Conservation (phyloP, 2,797 vertebrate genomes). For the Galago senegalensis region DNA sequence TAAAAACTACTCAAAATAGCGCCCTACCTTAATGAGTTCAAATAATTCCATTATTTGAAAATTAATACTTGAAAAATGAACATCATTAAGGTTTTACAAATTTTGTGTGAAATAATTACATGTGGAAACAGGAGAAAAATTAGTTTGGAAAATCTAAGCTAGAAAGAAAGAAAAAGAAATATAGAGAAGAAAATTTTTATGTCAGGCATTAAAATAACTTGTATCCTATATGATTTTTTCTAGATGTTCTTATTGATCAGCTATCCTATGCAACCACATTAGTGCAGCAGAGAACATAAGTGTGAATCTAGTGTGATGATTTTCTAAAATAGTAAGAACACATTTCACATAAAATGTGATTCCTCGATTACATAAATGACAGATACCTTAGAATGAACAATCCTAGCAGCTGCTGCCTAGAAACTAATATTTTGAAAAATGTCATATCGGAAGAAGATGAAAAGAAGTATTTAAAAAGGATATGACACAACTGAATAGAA, state of each 20-base stretch:
- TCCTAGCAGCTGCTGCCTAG: background rate
- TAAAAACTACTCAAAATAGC: background rate
- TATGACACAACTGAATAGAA: background rate
- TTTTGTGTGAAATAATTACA: background rate
- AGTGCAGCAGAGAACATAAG: background rate
- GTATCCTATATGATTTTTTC: background rate
- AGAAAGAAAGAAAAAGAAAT: background rate
- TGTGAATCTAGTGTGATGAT: background rate
- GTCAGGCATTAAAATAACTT: background rate
- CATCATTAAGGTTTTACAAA: background rate
- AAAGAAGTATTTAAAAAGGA: background rate
- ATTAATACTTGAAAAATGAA: background rate
- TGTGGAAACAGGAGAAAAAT: background rate
- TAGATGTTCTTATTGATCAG: background rate
- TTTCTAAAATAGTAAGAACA: background rate
- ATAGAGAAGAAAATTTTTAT: background rate
- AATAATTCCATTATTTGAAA: background rate
- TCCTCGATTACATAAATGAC: background rate
- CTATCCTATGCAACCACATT: background rate
- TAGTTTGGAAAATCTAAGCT: background rate
- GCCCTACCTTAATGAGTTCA: too few species aligned
- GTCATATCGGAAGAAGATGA: background rate
- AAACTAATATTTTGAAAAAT: background rate
- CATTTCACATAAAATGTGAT: background rate
- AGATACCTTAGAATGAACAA: background rate